Conservation (phyloP, 2,797 vertebrate genomes). For the Discoglossus pictus region DNA sequence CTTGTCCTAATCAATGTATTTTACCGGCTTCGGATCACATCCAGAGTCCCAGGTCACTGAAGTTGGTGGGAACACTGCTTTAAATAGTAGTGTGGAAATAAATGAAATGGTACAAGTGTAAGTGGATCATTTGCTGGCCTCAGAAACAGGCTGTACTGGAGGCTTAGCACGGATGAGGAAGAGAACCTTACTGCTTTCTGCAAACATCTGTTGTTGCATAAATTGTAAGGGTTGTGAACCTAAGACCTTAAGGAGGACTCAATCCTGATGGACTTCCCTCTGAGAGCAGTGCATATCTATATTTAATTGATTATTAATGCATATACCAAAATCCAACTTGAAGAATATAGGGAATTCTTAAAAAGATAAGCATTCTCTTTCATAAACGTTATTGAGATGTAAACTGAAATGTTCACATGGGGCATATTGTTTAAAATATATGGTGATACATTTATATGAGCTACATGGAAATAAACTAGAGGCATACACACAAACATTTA, state of each 20-base stretch:
- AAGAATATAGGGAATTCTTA: too few species aligned
- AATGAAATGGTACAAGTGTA: slow-evolving; percentile 28
- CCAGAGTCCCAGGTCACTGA: not conserved
- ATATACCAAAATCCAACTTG: too few species aligned
- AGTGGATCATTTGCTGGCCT: slow-evolving; percentile 37
- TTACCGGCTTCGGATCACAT: not conserved
- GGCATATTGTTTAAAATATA: too few species aligned
- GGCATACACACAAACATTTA: too few species aligned
- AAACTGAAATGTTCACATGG: too few species aligned
- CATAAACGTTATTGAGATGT: too few species aligned
- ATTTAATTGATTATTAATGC: too few species aligned
- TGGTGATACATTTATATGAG: too few species aligned
- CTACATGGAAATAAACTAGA: too few species aligned
- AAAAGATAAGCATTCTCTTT: too few species aligned
- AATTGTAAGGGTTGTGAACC: slow-evolving; percentile 23
- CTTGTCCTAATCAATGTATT: not conserved
- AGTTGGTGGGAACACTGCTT: slow-evolving; percentile 12
- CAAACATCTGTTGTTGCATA: slow-evolving; percentile 42
- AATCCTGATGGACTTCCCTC: not conserved
- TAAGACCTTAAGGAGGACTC: not conserved
- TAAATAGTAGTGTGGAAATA: slow-evolving; percentile 28
- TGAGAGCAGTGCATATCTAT: not conserved
- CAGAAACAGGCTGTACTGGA: slow-evolving; percentile 36
- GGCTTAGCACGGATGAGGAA: slow-evolving; percentile 45
- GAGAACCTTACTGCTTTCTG: slow-evolving; percentile 17